Conservation (phyloP, 1,140 invertebrate species). For the Scaptomyza graminum region DNA sequence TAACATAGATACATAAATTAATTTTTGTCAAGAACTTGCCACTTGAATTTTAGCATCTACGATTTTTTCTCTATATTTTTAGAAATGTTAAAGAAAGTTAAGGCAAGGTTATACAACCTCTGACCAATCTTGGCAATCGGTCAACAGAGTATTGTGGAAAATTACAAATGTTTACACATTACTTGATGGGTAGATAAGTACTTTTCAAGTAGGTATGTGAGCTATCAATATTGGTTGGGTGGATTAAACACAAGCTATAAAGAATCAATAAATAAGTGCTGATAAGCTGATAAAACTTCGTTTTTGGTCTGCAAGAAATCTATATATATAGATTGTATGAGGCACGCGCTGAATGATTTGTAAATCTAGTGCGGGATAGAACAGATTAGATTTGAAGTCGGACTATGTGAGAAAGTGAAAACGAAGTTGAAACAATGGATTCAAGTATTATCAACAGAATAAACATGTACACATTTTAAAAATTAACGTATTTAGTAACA, state of each 20-base stretch:
- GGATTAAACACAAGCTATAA: conserved; percentile 1
- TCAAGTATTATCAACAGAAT: background rate
- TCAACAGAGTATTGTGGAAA: conserved; percentile 8
- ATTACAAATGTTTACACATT: conserved; percentile 6
- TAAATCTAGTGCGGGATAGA: background rate
- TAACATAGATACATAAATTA: too few species aligned
- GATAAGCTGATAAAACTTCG: conserved; percentile 20
- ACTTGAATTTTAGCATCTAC: too few species aligned
- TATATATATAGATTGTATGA: conserved; percentile 3
- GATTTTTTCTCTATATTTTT: too few species aligned
- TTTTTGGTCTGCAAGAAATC: background rate
- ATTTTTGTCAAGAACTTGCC: too few species aligned
- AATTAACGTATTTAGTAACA: background rate
- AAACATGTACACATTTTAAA: background rate
- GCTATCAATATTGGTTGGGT: background rate
- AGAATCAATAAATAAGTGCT: conserved; percentile 18
- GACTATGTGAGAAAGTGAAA: conserved; percentile 7
- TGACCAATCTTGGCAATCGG: background rate
- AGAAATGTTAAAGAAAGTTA: too few species aligned
- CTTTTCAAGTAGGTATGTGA: background rate
- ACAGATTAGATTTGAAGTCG: conserved; percentile 1
- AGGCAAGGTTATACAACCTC: background rate
- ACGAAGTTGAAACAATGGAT: too few species aligned
- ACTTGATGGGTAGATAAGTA: background rate
- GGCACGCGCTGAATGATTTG: background rate